Evolutionary conservation across 64 coral and sea anemone species (phyloP), one percentile per base, ranked within the genome.

Genomic region (Montipora efflorescens): DNA sequence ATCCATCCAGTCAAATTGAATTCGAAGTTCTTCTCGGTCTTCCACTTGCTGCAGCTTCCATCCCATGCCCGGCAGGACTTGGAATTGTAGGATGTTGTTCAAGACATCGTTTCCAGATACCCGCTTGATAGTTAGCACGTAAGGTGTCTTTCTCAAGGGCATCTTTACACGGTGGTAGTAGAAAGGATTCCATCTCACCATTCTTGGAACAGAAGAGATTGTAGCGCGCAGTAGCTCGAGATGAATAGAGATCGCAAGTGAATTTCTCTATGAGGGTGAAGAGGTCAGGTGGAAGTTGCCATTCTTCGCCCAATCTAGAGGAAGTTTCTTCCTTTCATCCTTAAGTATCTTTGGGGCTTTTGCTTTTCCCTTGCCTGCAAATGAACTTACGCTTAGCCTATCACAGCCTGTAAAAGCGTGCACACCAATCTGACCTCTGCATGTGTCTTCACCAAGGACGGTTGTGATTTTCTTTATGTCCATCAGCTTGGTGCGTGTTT

Each of bases 351-450:
- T 91, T 4, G 82, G 9, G 21, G 89, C 77, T 14, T 43, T 73
- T 5, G n/a, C 25, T 57, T 81, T 91, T 50, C 78, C 89, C 18
- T 82, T 79, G 12, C 89, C 77, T 59, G 89, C 77, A 82, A 91
- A 91, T 15, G 61, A 77, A 91, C 62, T 91, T 2, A 91, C 78
- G 18, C 51, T 91, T 28, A 28, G 25, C 25, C 25, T 28, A 45
- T 91, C 77, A 81, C 89, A 91, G 5, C 77, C 89, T 2, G 89
- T 91, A 49, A 91, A 91, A 10, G 89, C 11, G 22, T 91, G 89
- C 22, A 79, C 11, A 9, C 89, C 89, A 71, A 82, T 79, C 3
- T 71, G 89, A 20, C 3, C 76, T 12, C 47, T 70, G 62, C 77
- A 91, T 7, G 48, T n/a, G 5, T 59, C 71, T 53, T 59, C 47